Conservation (phyloP, 1,140 invertebrate species). For the Gonatopus flavifemur region DNA sequence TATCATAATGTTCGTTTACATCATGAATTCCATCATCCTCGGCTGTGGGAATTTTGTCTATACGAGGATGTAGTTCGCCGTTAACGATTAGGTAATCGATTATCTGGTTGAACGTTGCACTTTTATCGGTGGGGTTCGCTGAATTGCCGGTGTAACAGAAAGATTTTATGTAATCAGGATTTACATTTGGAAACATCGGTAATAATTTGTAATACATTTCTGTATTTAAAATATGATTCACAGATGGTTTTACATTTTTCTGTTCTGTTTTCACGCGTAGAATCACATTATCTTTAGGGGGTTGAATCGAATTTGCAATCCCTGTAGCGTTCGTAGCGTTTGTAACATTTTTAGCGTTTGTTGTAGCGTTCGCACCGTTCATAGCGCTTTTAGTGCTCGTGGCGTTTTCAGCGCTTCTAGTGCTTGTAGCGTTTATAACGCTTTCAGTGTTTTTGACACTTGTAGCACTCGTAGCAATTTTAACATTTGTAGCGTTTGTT, state of each 20-base stretch:
- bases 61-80: slow-evolving; percentile 8
- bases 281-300: not conserved
- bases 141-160: slow-evolving; percentile 8
- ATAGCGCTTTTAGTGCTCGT: too few relatives aligned
- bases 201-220: slow-evolving; percentile 26
- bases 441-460: too few relatives aligned
- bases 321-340: too few relatives aligned
- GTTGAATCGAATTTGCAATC: too few relatives aligned
- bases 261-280: too few relatives aligned
- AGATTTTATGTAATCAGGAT: slow-evolving; percentile 49
- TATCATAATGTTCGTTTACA: slow-evolving; percentile 44
- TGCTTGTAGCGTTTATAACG: too few relatives aligned
- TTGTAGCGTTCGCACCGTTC: too few relatives aligned
- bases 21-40: slow-evolving; percentile 1
- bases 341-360: too few relatives aligned
- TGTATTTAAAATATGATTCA: not conserved
- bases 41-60: slow-evolving; percentile 3
- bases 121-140: not conserved
- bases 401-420: too few relatives aligned
- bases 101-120: slow-evolving; percentile 17
- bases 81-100: slow-evolving; percentile 34
- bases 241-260: too few relatives aligned
- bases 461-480: too few relatives aligned
- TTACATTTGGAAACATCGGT: slow-evolving; percentile 44
- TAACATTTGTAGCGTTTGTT: too few relatives aligned